phyloP scores from a whole-genome alignment of 2,888 invertebrate genomes.

The Gisinianus flammeolus region DNA sequence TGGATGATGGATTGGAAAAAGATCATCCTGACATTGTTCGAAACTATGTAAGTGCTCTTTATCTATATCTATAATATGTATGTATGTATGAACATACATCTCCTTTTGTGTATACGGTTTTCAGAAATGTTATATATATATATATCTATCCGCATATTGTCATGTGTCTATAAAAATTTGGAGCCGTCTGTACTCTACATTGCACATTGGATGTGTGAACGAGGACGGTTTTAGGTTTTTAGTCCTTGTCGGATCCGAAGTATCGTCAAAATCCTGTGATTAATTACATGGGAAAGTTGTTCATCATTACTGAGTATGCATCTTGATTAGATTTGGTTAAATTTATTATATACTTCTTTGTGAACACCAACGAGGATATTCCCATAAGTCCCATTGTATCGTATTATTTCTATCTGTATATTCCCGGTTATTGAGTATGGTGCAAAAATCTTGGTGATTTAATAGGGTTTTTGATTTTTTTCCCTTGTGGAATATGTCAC shows the following conservation, averaged over 20 bases:
- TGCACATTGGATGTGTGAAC: not conserved
- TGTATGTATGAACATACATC: not conserved
- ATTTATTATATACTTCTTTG: slow-evolving; percentile 3
- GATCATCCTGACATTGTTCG: slow-evolving; percentile 90
- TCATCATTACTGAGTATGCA: not conserved
- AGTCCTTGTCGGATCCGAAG: not conserved
- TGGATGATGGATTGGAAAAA: slow-evolving; percentile 95
- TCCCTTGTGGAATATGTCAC: not conserved
- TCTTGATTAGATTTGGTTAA: slow-evolving; percentile 5
- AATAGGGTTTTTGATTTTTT: not conserved
- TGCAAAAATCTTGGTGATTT: not conserved
- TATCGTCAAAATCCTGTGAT: slow-evolving; percentile 21
- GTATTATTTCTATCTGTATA: too few relatives aligned
- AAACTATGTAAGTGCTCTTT: slow-evolving; percentile 82
- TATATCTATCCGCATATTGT: not conserved
- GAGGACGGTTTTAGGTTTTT: not conserved
- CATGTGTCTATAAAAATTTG: not conserved
- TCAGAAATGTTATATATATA: too few relatives aligned
- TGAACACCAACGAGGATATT: too few relatives aligned
- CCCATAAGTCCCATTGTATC: too few relatives aligned
- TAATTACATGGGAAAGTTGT: slow-evolving; percentile 23
- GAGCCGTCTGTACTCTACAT: too few relatives aligned
- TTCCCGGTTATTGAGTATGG: too few relatives aligned
- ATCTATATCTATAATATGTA: not conserved
- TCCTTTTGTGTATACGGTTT: not conserved